Percentiles rank a stretch among this genome's conserved stretches.
These are phyloP conservation scores for Ichneumoninae sp. DNA, from an alignment of 2,888 invertebrate genomes.

Conservation along the genomic window DNA sequence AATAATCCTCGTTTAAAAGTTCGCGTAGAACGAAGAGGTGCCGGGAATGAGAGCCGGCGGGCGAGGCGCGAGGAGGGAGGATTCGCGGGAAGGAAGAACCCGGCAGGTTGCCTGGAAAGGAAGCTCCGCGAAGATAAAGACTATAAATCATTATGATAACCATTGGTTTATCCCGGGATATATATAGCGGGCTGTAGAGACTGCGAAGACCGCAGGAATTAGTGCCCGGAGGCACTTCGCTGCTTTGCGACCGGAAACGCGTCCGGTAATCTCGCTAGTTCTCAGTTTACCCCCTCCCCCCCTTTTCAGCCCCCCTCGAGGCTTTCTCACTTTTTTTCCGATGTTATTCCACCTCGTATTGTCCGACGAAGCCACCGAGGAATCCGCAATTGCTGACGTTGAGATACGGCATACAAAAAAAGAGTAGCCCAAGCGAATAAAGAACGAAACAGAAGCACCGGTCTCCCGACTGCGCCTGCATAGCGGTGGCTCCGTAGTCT, in stretches of 20 bases:
- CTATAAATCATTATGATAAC: constrained; percentile 72
- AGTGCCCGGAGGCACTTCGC: constrained; percentile 66
- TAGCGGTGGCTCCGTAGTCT: neutral
- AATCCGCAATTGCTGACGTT: constrained; percentile 61
- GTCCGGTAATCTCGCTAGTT: constrained; percentile 63
- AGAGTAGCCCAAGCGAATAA: constrained; percentile 17
- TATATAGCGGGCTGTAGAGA: constrained; percentile 48
- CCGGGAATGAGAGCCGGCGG: constrained; percentile 20
- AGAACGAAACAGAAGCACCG: constrained; percentile 26
- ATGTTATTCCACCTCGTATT: constrained; percentile 28
- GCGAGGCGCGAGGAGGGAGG: neutral
- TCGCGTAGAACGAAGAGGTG: constrained; percentile 32
- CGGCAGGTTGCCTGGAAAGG: constrained; percentile 50
- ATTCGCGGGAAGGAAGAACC: neutral
- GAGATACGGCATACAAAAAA: constrained; percentile 30
- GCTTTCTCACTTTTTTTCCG: constrained; percentile 36
- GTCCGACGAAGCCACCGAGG: constrained; percentile 35
- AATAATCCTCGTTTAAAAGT: constrained; percentile 72
- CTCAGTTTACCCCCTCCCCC: constrained; percentile 6
- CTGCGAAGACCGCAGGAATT: constrained; percentile 63
- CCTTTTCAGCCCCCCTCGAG: neutral
- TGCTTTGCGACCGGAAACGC: constrained; percentile 66
- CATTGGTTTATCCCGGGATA: constrained; percentile 61
- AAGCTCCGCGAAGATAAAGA: constrained; percentile 65
- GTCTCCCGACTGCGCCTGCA: too few relatives aligned